A percentile compares a stretch with the other conserved stretches of the same genome.
These are phyloP conservation scores for Actinia equina DNA, from an alignment of 64 coral and sea anemone genomes.

Conservation along the genomic window DNA sequence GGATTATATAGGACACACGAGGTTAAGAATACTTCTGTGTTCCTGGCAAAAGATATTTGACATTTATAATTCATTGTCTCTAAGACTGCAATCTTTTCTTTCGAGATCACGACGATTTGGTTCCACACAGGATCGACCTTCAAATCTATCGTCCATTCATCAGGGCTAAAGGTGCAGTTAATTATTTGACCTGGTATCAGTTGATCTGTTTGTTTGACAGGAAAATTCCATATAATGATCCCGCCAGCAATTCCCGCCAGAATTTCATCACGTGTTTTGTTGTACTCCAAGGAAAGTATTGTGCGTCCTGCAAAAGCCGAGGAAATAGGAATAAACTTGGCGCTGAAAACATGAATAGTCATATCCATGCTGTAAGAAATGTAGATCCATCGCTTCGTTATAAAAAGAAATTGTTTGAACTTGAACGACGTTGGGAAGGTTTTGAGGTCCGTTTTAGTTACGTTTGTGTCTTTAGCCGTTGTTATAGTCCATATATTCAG, in stretches of 20 bases:
- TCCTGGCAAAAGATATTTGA: conserved; percentile 67
- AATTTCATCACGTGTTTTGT: conserved; percentile 81
- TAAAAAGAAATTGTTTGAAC: conserved; percentile 68
- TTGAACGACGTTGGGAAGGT: conserved; percentile 44
- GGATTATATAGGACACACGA: conserved; percentile 78
- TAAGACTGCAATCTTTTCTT: conserved; percentile 76
- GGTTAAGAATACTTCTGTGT: conserved; percentile 65
- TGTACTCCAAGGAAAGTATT: conserved; percentile 77
- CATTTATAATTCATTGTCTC: conserved; percentile 43
- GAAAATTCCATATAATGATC: conserved; percentile 88
- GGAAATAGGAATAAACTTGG: conserved; percentile 69
- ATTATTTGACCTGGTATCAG: conserved; percentile 61
- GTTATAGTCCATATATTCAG: conserved; percentile 91
- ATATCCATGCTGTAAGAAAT: conserved; percentile 71
- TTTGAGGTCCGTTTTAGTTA: conserved; percentile 29
- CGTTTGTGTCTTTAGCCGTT: conserved; percentile 32
- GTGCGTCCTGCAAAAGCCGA: conserved; percentile 28
- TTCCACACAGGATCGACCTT: conserved; percentile 59
- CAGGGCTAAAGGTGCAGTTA: conserved; percentile 56
- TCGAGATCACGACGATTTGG: conserved; percentile 71
- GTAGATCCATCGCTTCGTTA: conserved; percentile 66
- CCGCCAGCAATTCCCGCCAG: conserved; percentile 74
- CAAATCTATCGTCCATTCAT: conserved; percentile 84
- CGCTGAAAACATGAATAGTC: conserved; percentile 62
- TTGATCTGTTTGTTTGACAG: conserved; percentile 74